phyloP scores from a whole-genome alignment of 2,888 invertebrate genomes.

The Oxystoma pomonae region DNA sequence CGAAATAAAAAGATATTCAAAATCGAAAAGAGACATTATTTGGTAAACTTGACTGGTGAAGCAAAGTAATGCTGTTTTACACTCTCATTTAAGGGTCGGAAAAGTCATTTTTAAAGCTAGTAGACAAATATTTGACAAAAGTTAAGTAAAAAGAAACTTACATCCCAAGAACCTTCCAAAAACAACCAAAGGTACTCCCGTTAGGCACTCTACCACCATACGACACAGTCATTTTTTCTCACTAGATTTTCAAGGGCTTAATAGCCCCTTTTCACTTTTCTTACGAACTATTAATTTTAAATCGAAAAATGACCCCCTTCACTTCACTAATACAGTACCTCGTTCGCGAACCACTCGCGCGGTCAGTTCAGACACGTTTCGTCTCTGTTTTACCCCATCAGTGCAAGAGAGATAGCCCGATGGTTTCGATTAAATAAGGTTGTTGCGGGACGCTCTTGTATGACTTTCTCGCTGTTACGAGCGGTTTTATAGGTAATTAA shows the following conservation, averaged over 20 bases:
- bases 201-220: constrained; percentile 89
- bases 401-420: background rate
- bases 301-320: background rate
- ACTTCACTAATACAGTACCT: background rate
- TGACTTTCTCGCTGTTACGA: background rate
- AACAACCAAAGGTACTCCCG: constrained; percentile 89
- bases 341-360: background rate
- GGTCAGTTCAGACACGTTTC: background rate
- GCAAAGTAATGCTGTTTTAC: too few relatives aligned
- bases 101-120: too few relatives aligned
- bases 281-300: background rate
- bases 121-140: too few relatives aligned
- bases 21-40: too few relatives aligned
- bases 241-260: background rate
- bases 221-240: constrained; percentile 71
- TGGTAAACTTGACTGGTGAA: too few relatives aligned
- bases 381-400: background rate
- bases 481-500: too few relatives aligned
- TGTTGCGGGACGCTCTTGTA: background rate
- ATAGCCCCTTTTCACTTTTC: background rate
- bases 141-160: constrained; percentile 28
- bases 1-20: too few relatives aligned
- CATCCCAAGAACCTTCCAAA: constrained; percentile 64
- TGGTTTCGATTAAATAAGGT: too few relatives aligned
- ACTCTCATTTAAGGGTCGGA: too few relatives aligned